Percentiles rank a stretch among this genome's conserved stretches.
These are phyloP conservation scores for Sphaerophoria rueppellii DNA, from an alignment of 2,888 invertebrate species.

Conservation along the genomic window DNA sequence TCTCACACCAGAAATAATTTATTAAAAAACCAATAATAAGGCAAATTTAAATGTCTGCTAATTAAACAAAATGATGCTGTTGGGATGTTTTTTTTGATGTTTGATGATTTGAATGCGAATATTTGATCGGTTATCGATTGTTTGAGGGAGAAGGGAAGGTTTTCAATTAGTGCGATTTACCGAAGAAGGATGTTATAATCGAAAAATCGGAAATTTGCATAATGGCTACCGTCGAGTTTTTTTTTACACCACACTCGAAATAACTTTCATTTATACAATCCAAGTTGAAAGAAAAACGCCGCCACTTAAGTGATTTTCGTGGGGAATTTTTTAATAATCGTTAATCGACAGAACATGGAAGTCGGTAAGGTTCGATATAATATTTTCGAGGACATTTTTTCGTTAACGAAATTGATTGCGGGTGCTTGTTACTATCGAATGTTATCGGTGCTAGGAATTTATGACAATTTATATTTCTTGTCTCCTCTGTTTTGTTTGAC, in stretches of 20 bases:
- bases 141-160: constrained; percentile 1
- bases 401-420: constrained; percentile 69
- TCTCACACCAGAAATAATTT: constrained; percentile 28
- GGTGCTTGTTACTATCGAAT: constrained; percentile 54
- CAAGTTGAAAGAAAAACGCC: constrained; percentile 50
- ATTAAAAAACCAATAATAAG: constrained; percentile 12
- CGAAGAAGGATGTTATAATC: constrained; percentile 59
- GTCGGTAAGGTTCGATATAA: neutral
- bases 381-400: constrained; percentile 59
- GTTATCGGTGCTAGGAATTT: constrained; percentile 56
- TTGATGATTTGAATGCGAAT: constrained; percentile 73
- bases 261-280: constrained; percentile 35
- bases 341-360: neutral
- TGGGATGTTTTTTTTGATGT: constrained; percentile 60
- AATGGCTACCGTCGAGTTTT: constrained; percentile 60
- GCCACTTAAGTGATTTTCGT: constrained; percentile 59
- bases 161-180: constrained; percentile 62
- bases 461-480: constrained; percentile 4
- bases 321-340: constrained; percentile 30
- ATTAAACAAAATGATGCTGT: constrained; percentile 68
- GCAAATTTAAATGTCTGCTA: constrained; percentile 57
- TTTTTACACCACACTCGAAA: constrained; percentile 32
- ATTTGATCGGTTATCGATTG: constrained; percentile 49
- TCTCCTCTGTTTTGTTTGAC: too few species aligned
- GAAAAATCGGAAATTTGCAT: constrained; percentile 65